Evolutionary conservation across 2,113 vertebrate species (phyloP).

Genomic region (Pseudorectes ferrugineus): DNA sequence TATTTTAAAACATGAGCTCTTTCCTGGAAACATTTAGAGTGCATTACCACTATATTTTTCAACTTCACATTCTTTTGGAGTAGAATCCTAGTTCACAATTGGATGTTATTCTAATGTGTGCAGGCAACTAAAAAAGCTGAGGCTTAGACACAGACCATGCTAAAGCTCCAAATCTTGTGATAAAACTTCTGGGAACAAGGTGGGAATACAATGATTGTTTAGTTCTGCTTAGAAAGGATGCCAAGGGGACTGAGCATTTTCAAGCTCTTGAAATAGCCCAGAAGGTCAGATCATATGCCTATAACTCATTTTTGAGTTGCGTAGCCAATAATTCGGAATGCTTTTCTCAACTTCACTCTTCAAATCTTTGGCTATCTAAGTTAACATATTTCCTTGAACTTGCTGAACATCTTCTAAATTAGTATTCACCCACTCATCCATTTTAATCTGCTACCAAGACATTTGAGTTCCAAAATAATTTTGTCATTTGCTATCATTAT

Average conservation of each 20-base stretch:
- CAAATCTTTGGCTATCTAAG: background rate
- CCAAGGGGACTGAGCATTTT: background rate
- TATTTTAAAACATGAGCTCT: background rate
- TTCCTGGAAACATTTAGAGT: background rate
- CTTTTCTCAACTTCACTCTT: background rate
- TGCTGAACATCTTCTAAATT: background rate
- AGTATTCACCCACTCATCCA: background rate
- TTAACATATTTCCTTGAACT: background rate
- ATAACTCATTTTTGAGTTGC: background rate
- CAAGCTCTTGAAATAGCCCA: background rate
- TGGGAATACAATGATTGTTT: background rate
- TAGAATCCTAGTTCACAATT: background rate
- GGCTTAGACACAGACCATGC: background rate
- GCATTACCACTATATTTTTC: background rate
- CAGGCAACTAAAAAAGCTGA: background rate
- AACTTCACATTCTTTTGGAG: background rate
- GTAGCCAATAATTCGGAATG: background rate
- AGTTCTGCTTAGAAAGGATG: background rate
- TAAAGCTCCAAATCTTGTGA: background rate
- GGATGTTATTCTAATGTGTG: background rate
- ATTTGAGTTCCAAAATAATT: slow-evolving; percentile 1
- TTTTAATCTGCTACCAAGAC: background rate
- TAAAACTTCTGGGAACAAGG: background rate
- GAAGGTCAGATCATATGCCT: background rate
- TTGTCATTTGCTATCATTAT: slow-evolving; percentile 20